Evolutionary conservation across 2,888 invertebrate genomes (phyloP).

Genomic region (Diarsia rubi): DNA sequence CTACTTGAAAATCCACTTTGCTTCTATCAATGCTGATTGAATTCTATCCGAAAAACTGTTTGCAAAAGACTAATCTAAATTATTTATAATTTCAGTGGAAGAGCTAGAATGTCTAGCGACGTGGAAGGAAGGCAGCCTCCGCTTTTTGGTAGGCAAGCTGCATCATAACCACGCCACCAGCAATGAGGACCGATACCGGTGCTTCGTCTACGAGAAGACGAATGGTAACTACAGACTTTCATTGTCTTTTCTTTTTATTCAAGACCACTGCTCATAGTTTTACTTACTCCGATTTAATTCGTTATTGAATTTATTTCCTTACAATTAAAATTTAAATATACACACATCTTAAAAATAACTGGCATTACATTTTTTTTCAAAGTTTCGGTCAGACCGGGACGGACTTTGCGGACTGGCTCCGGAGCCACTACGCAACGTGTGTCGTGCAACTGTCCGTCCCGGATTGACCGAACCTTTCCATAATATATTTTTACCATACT

Average conservation of each 20-base stretch:
- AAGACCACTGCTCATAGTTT: background rate
- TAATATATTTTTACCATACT: background rate
- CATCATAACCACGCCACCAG: slow-evolving; percentile 97
- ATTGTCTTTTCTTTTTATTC: background rate
- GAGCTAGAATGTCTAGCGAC: slow-evolving; percentile 97
- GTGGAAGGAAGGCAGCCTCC: slow-evolving; percentile 98
- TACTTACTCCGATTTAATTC: background rate
- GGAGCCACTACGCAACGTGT: background rate
- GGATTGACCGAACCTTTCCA: background rate
- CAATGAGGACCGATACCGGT: slow-evolving; percentile 98
- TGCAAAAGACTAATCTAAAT: background rate
- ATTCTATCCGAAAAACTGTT: background rate
- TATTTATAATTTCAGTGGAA: slow-evolving; percentile 92
- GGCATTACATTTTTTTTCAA: background rate
- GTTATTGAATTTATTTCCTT: background rate
- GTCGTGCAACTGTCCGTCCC: background rate
- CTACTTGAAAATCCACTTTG: background rate
- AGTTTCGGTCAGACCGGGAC: background rate
- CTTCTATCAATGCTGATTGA: background rate
- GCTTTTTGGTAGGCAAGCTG: slow-evolving; percentile 97
- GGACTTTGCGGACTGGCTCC: background rate
- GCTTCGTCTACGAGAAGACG: slow-evolving; percentile 98
- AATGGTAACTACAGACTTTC: slow-evolving; percentile 81
- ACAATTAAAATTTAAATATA: background rate
- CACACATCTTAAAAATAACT: background rate